phyloP scores from a whole-genome alignment of 64 coral and sea anemone genomes.

The Orbicella faveolata region DNA sequence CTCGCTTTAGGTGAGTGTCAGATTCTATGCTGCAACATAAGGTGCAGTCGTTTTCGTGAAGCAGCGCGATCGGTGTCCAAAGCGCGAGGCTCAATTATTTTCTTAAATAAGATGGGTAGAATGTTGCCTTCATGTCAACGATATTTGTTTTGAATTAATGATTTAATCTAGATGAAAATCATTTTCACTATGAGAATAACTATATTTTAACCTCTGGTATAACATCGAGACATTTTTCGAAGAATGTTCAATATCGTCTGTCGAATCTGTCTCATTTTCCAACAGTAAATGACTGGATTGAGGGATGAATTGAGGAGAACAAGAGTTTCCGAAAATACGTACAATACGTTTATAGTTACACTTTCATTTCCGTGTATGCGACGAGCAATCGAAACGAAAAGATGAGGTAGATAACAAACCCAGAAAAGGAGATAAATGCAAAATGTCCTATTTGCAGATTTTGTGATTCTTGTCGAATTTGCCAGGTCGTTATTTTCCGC shows the following conservation, averaged over 20 bases:
- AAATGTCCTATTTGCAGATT: not conserved
- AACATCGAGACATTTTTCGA: not conserved
- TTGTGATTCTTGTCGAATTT: not conserved
- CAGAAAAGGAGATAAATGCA: not conserved
- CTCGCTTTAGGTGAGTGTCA: no score
- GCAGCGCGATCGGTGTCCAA: no score
- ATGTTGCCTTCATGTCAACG: no score
- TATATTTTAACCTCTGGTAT: no score
- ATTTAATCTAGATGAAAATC: no score
- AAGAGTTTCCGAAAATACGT: not conserved
- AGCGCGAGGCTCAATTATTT: no score
- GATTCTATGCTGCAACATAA: no score
- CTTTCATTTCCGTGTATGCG: not conserved
- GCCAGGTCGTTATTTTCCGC: not conserved
- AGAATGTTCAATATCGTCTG: not conserved
- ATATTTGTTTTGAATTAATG: no score
- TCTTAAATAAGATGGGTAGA: no score
- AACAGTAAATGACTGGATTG: constrained; percentile 15
- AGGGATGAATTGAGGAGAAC: not conserved
- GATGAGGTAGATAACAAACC: constrained; percentile 10
- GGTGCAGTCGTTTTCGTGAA: no score
- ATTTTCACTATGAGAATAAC: no score
- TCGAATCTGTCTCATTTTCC: constrained; percentile 1
- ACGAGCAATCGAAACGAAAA: not conserved
- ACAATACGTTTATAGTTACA: not conserved